These are phyloP conservation scores for Haemorhous mexicanus DNA, from an alignment of 2,113 vertebrate genomes.

Conservation along the genomic window DNA sequence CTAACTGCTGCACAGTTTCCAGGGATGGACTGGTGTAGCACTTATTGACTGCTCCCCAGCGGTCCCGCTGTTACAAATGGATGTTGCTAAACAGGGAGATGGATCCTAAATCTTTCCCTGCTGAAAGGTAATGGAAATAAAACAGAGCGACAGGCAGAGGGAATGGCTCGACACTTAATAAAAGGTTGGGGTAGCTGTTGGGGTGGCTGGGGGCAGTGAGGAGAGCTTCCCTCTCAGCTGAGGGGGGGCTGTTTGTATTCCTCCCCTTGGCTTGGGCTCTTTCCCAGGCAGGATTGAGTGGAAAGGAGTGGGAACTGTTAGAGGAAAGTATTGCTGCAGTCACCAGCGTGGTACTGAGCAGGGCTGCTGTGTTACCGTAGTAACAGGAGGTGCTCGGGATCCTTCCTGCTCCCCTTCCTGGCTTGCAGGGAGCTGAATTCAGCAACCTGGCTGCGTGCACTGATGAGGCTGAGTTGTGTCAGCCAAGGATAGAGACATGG, in stretches of 20 bases:
- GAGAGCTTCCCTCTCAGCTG: not conserved
- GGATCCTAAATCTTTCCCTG: constrained; percentile 43
- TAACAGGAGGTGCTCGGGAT: not conserved
- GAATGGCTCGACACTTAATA: not conserved
- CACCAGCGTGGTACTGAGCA: not conserved
- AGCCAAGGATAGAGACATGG: not conserved
- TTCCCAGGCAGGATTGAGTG: not conserved
- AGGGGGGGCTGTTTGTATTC: not conserved
- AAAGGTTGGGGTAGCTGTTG: not conserved
- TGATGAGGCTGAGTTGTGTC: not conserved
- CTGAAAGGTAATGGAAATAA: constrained; percentile 29
- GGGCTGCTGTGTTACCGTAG: not conserved
- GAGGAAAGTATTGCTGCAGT: not conserved
- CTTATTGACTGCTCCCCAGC: constrained; percentile 38
- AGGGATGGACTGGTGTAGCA: not conserved
- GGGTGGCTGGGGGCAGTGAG: not conserved
- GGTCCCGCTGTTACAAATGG: constrained; percentile 7
- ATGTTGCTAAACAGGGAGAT: constrained; percentile 30
- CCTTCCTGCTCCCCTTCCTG: not conserved
- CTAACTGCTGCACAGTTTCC: not conserved
- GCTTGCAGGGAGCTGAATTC: not conserved
- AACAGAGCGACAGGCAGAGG: not conserved
- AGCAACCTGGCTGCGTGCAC: rapidly evolving
- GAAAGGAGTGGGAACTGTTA: not conserved
- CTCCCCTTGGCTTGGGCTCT: not conserved